phyloP scores from a whole-genome alignment of 2,797 vertebrate genomes.

The Thamnophis elegans region DNA sequence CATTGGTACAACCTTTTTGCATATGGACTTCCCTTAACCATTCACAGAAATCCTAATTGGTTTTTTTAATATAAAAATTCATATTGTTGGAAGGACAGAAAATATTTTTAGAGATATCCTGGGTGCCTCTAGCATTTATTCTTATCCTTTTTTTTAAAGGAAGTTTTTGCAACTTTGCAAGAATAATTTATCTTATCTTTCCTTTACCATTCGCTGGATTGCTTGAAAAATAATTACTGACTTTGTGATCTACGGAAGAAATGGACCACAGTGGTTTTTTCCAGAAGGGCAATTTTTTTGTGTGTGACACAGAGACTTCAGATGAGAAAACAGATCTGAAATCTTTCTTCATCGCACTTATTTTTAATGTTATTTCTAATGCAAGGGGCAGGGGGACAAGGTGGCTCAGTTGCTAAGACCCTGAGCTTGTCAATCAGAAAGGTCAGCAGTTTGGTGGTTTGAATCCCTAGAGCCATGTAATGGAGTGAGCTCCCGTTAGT shows the following conservation, averaged over 20 bases:
- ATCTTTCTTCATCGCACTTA: neutral
- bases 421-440: too few relatives aligned
- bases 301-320: neutral
- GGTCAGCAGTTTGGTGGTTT: too few relatives aligned
- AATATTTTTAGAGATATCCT: too few relatives aligned
- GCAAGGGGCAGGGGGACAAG: neutral
- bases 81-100: neutral
- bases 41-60: neutral
- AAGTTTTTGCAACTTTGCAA: too few relatives aligned
- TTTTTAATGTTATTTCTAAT: neutral
- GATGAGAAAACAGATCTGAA: neutral
- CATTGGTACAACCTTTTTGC: neutral
- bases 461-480: too few relatives aligned
- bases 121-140: too few relatives aligned
- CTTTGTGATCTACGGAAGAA: conserved; percentile 58
- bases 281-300: neutral
- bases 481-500: too few relatives aligned
- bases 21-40: neutral
- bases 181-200: too few relatives aligned
- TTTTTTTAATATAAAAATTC: neutral
- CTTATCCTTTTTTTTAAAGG: too few relatives aligned
- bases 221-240: conserved; percentile 60
- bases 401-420: too few relatives aligned
- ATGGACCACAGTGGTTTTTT: neutral
- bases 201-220: conserved; percentile 47